phyloP scores from a whole-genome alignment of 1,140 invertebrate genomes.

The Neoseiulus cucumeris region DNA sequence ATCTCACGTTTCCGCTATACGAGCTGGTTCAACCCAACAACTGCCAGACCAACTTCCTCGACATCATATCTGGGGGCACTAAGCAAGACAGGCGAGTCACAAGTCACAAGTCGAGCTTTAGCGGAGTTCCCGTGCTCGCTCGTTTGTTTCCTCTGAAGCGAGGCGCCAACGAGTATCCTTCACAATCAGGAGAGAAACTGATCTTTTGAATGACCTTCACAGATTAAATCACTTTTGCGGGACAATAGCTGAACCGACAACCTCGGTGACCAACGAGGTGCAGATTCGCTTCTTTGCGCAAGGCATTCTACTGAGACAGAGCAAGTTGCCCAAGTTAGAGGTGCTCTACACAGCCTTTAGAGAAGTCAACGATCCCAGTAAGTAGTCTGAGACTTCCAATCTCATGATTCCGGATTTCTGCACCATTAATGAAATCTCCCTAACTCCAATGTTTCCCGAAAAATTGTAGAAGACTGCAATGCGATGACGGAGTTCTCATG shows the following conservation, averaged over 20 bases:
- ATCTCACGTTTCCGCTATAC: conserved; percentile 45
- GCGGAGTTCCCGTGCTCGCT: too few relatives aligned
- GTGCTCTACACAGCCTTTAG: conserved; percentile 50
- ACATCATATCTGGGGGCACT: conserved; percentile 46
- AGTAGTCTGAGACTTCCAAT: too few relatives aligned
- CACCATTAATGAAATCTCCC: too few relatives aligned
- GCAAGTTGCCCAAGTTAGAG: conserved; percentile 34
- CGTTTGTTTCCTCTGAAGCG: too few relatives aligned
- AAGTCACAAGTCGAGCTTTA: too few relatives aligned
- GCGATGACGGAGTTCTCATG: conserved; percentile 23
- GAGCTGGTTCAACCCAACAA: conserved; percentile 51
- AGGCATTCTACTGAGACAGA: conserved; percentile 2
- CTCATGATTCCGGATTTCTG: conserved; percentile 12
- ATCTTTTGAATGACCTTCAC: background rate
- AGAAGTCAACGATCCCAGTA: conserved; percentile 28
- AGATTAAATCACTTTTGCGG: conserved; percentile 48
- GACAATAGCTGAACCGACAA: conserved; percentile 47
- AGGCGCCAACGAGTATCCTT: too few relatives aligned
- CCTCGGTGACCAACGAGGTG: conserved; percentile 28
- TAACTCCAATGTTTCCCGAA: background rate
- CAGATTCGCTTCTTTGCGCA: conserved; percentile 48
- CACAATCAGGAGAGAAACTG: too few relatives aligned
- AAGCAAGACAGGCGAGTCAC: conserved; percentile 31
- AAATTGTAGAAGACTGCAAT: conserved; percentile 21
- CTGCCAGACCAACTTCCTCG: conserved; percentile 57